phyloP scores from a whole-genome alignment of 2,888 invertebrate species.

The Andrena haemorrhoa region DNA sequence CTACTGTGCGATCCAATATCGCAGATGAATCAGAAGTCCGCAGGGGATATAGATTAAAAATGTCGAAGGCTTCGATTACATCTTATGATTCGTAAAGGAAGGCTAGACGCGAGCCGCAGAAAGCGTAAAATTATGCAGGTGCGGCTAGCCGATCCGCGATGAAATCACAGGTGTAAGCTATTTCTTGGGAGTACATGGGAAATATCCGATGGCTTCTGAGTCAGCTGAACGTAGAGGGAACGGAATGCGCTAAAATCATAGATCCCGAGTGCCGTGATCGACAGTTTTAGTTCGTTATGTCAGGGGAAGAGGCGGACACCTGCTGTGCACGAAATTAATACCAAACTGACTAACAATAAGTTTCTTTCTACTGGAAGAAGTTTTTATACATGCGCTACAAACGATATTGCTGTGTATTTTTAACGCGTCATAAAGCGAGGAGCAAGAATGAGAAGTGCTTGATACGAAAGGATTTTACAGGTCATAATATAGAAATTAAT shows the following conservation, averaged over 20 bases:
- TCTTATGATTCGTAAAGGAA: neutral
- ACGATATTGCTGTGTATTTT: too few species aligned
- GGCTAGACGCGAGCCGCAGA: neutral
- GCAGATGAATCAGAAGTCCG: neutral
- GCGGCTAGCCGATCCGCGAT: slow-evolving; percentile 18
- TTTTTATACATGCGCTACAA: too few species aligned
- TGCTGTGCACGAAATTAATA: too few species aligned
- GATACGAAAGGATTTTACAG: neutral
- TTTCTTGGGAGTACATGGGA: slow-evolving; percentile 2
- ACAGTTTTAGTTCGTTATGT: too few species aligned
- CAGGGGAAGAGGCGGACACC: too few species aligned
- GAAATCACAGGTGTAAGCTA: slow-evolving; percentile 13
- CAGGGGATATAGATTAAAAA: neutral
- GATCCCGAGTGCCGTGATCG: neutral
- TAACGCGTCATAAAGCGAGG: too few species aligned
- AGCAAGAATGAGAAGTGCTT: neutral
- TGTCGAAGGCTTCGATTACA: neutral
- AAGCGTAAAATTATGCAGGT: slow-evolving; percentile 16
- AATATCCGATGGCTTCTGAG: slow-evolving; percentile 43
- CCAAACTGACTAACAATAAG: too few species aligned
- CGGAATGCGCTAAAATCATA: slow-evolving; percentile 55
- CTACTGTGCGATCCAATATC: neutral
- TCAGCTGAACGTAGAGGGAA: slow-evolving; percentile 34
- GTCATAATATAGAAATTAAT: neutral
- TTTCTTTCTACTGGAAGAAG: too few species aligned